Conservation (phyloP, 2,888 invertebrate species). For the Hydraecia micacea region DNA sequence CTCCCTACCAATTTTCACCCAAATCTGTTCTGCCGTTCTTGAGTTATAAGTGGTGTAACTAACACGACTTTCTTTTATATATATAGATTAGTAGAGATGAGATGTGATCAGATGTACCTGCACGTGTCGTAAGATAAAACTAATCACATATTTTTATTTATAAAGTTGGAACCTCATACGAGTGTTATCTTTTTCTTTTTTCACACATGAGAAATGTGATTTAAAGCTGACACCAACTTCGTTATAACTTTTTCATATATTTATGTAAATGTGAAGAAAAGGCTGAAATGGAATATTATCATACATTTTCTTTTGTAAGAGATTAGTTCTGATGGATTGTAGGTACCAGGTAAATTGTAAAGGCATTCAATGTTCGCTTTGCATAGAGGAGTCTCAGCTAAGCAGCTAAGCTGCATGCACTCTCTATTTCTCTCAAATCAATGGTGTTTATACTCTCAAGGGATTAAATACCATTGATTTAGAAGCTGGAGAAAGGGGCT, state of each 20-base stretch:
- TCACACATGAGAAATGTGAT: slow-evolving; percentile 39
- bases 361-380: neutral
- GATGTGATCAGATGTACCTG: too few species aligned
- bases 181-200: slow-evolving; percentile 12
- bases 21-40: too few species aligned
- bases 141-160: neutral
- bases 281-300: slow-evolving; percentile 49
- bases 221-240: slow-evolving; percentile 46
- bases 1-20: too few species aligned
- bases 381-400: neutral
- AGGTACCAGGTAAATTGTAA: neutral
- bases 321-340: slow-evolving; percentile 1
- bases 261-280: slow-evolving; percentile 52
- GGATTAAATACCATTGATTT: slow-evolving; percentile 19
- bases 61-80: too few species aligned
- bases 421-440: neutral
- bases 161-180: neutral
- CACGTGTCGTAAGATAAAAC: neutral
- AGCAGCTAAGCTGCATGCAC: neutral
- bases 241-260: slow-evolving; percentile 58
- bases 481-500: neutral
- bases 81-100: too few species aligned
- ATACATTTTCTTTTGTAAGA: slow-evolving; percentile 32
- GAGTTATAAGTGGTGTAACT: too few species aligned
- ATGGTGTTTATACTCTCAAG: neutral